A percentile compares a stretch with the other conserved stretches of the same genome.
Evolutionary conservation across 2,888 invertebrate species (phyloP).

Genomic region (Acanthosoma haemorrhoidale): DNA sequence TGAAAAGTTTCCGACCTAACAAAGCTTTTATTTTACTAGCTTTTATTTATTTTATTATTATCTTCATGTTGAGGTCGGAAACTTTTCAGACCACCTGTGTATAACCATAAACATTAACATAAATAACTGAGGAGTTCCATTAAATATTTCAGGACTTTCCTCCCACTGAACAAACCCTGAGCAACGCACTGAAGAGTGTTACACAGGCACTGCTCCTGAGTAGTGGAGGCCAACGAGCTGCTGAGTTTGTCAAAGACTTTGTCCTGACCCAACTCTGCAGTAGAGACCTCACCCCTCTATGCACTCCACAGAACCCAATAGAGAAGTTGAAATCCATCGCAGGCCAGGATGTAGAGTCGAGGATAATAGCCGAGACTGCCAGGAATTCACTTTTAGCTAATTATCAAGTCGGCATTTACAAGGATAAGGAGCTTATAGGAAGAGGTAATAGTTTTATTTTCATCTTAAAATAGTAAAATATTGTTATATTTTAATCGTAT

Average conservation of each 20-base stretch:
- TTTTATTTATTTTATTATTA: too few relatives aligned
- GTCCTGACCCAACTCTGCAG: slow-evolving; percentile 74
- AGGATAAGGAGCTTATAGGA: slow-evolving; percentile 71
- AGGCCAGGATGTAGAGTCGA: slow-evolving; percentile 61
- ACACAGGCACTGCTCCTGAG: slow-evolving; percentile 69
- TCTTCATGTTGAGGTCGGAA: too few relatives aligned
- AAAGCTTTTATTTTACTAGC: too few relatives aligned
- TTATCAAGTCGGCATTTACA: slow-evolving; percentile 84
- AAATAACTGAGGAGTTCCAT: too few relatives aligned
- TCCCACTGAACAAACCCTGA: slow-evolving; percentile 56
- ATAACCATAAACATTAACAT: too few relatives aligned
- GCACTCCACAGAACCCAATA: slow-evolving; percentile 75
- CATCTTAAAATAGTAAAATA: too few relatives aligned
- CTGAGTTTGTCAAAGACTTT: slow-evolving; percentile 78
- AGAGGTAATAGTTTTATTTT: slow-evolving; percentile 67
- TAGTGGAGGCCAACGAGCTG: slow-evolving; percentile 59
- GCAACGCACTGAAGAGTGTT: slow-evolving; percentile 72
- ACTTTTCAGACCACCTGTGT: too few relatives aligned
- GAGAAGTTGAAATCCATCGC: slow-evolving; percentile 56
- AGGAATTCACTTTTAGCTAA: slow-evolving; percentile 73
- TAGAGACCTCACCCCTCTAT: slow-evolving; percentile 77
- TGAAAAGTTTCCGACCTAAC: too few relatives aligned
- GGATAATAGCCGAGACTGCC: slow-evolving; percentile 74
- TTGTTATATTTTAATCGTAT: too few relatives aligned
- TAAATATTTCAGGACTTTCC: slow-evolving; percentile 78